Conservation (phyloP, 2,113 vertebrate genomes). For the Polyodon spathula region DNA sequence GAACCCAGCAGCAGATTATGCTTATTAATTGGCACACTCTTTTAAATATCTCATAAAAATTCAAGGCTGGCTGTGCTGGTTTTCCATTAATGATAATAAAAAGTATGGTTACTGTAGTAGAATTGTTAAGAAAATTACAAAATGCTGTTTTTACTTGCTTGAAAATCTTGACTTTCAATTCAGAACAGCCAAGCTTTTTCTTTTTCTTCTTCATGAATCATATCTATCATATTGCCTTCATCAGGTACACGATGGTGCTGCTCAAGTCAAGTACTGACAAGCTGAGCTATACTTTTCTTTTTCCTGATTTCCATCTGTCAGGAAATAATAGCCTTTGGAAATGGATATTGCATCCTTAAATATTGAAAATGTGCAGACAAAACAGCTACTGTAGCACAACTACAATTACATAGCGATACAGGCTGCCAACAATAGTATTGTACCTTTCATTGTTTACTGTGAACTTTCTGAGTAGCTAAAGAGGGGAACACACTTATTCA, state of each 20-base stretch:
- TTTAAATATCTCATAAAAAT: neutral
- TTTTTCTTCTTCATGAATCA: conserved; percentile 44
- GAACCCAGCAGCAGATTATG: too few species aligned
- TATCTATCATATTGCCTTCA: conserved; percentile 42
- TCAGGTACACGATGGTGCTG: conserved; percentile 51
- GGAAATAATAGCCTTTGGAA: conserved; percentile 36
- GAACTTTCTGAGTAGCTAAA: neutral
- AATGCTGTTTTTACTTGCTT: too few species aligned
- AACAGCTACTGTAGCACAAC: conserved; percentile 54
- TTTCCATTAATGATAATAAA: conserved; percentile 41
- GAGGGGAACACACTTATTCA: neutral
- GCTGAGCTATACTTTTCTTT: conserved; percentile 12
- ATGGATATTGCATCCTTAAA: conserved; percentile 52
- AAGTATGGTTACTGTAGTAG: conserved; percentile 20
- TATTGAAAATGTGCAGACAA: conserved; percentile 39
- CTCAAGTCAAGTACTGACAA: conserved; percentile 31
- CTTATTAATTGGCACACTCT: too few species aligned
- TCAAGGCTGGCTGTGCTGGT: conserved; percentile 25
- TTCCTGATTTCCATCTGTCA: conserved; percentile 34
- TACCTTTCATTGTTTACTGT: conserved; percentile 18
- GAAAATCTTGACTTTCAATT: too few species aligned
- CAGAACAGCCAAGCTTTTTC: conserved; percentile 38
- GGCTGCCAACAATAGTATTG: conserved; percentile 43
- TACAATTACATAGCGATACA: conserved; percentile 35
- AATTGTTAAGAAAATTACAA: conserved; percentile 27